These are phyloP conservation scores for Eupeodes corollae DNA, from an alignment of 1,140 invertebrate species.

Conservation along the genomic window DNA sequence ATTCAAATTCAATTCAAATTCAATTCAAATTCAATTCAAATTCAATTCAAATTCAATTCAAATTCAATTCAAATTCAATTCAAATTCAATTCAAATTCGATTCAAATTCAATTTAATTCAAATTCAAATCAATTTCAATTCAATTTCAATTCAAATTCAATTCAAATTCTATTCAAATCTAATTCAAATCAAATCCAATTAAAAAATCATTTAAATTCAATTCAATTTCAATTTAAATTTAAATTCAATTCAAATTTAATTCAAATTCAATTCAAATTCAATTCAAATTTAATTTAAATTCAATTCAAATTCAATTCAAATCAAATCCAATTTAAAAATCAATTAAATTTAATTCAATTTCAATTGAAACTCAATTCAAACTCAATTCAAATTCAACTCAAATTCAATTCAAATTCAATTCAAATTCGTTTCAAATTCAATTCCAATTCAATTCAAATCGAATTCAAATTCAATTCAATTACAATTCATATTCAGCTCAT, in stretches of 20 bases:
- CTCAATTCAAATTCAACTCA: no score
- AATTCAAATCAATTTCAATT: background rate
- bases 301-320: no score
- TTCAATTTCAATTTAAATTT: background rate
- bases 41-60: background rate
- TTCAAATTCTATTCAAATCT: background rate
- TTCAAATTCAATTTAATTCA: background rate
- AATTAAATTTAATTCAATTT: background rate
- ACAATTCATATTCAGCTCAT: background rate
- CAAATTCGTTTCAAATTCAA: no score
- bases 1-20: background rate
- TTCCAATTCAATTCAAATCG: background rate
- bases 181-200: background rate
- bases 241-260: no score
- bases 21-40: background rate
- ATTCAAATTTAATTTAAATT: background rate
- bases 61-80: background rate
- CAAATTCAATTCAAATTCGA: no score
- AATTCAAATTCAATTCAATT: background rate
- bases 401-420: no score
- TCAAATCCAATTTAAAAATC: background rate
- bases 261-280: no score
- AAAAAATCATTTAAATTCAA: background rate
- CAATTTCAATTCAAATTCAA: background rate
- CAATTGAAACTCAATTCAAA: no score